Conservation (phyloP, 2,113 vertebrate genomes). For the Lamprotornis superbus region DNA sequence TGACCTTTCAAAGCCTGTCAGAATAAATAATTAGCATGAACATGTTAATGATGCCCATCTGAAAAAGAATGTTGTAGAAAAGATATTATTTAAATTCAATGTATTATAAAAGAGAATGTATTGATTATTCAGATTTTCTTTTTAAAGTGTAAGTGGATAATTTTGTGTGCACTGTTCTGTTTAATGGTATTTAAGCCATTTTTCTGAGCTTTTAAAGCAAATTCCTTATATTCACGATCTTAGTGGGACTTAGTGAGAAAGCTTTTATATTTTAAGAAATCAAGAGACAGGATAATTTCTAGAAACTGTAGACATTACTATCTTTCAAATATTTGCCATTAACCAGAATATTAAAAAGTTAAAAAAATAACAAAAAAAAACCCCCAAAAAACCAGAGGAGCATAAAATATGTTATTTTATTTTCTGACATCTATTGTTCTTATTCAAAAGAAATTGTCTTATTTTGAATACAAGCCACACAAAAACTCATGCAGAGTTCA, state of each 20-base stretch:
- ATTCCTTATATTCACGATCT: neutral
- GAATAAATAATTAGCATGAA: neutral
- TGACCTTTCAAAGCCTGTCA: neutral
- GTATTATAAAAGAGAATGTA: neutral
- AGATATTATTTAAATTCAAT: neutral
- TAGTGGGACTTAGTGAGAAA: neutral
- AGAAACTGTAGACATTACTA: neutral
- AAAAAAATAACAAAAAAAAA: too few relatives aligned
- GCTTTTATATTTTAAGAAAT: neutral
- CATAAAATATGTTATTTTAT: neutral
- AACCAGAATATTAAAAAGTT: neutral
- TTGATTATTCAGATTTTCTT: neutral
- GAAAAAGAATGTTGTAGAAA: neutral
- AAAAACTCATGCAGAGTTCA: neutral
- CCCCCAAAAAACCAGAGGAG: neutral
- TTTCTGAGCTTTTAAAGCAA: neutral
- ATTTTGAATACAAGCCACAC: neutral
- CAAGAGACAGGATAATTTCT: neutral
- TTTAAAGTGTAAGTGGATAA: neutral
- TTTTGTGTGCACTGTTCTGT: neutral
- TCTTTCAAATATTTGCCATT: neutral
- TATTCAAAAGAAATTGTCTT: neutral
- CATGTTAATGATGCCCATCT: neutral
- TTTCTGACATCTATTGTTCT: neutral
- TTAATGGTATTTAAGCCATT: neutral